Conservation (phyloP, 2,888 invertebrate species). For the Arctia plantaginis region DNA sequence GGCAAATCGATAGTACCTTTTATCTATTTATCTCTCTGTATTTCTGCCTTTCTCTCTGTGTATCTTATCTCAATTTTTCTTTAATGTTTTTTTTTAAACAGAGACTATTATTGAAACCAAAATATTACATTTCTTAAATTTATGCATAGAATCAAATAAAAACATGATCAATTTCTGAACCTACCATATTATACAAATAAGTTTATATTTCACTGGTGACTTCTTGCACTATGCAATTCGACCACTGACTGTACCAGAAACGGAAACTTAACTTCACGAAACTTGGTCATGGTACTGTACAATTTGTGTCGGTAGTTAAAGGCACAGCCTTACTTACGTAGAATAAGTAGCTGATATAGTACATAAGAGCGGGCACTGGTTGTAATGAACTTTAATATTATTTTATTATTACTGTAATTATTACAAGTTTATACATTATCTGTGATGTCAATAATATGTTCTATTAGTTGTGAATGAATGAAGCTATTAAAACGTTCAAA, state of each 20-base stretch:
- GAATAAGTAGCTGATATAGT: background rate
- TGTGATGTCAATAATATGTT: too few species aligned
- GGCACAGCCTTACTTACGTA: background rate
- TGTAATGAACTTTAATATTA: background rate
- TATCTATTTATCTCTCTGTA: too few species aligned
- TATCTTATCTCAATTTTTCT: too few species aligned
- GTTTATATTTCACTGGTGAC: background rate
- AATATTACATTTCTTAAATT: too few species aligned
- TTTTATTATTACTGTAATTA: background rate
- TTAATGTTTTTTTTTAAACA: too few species aligned
- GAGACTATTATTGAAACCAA: too few species aligned
- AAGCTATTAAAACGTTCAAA: too few species aligned
- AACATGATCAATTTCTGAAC: background rate
- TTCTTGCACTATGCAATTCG: background rate
- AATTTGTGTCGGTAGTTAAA: background rate
- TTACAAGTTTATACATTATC: background rate
- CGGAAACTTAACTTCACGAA: slow-evolving; percentile 1
- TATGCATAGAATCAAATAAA: background rate
- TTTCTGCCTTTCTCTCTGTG: too few species aligned
- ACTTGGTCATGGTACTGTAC: background rate
- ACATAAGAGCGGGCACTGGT: background rate
- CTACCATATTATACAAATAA: background rate
- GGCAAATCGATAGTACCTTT: too few species aligned
- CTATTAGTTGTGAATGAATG: too few species aligned
- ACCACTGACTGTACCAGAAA: slow-evolving; percentile 5